Conservation (phyloP, 2,888 invertebrate species). For the Lithophane semibrunnea region DNA sequence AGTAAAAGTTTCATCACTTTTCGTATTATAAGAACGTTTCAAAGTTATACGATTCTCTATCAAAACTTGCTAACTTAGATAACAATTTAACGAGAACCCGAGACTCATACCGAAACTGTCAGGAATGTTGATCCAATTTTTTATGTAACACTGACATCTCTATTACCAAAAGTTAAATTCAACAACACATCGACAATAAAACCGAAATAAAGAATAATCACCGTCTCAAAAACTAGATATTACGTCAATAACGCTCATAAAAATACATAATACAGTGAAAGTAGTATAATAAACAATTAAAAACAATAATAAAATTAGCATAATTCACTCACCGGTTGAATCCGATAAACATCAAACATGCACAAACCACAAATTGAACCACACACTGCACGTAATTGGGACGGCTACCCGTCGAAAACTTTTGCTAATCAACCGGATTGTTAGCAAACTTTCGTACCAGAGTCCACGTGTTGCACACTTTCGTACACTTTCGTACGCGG, state of each 20-base stretch:
- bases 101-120: constrained; percentile 29
- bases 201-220: constrained; percentile 19
- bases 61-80: constrained; percentile 54
- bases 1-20: constrained; percentile 48
- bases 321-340: constrained; percentile 65
- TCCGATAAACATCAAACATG: constrained; percentile 71
- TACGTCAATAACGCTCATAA: constrained; percentile 44
- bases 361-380: constrained; percentile 71
- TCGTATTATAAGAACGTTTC: constrained; percentile 37
- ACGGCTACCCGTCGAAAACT: constrained; percentile 68
- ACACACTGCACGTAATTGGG: constrained; percentile 75
- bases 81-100: constrained; percentile 40
- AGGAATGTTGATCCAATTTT: constrained; percentile 33
- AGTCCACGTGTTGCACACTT: constrained; percentile 82
- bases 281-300: constrained; percentile 47
- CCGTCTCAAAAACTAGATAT: constrained; percentile 2
- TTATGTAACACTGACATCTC: constrained; percentile 37
- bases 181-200: constrained; percentile 26
- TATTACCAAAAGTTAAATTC: constrained; percentile 33
- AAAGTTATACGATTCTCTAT: constrained; percentile 49
- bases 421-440: constrained; percentile 79
- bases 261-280: constrained; percentile 49
- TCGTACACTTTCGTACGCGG: constrained; percentile 56
- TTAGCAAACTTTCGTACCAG: constrained; percentile 74
- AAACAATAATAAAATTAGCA: constrained; percentile 58